Evolutionary conservation across 2,888 invertebrate species (phyloP), one percentile per base, ranked within the genome.

Genomic region (Brenthis hecate): DNA sequence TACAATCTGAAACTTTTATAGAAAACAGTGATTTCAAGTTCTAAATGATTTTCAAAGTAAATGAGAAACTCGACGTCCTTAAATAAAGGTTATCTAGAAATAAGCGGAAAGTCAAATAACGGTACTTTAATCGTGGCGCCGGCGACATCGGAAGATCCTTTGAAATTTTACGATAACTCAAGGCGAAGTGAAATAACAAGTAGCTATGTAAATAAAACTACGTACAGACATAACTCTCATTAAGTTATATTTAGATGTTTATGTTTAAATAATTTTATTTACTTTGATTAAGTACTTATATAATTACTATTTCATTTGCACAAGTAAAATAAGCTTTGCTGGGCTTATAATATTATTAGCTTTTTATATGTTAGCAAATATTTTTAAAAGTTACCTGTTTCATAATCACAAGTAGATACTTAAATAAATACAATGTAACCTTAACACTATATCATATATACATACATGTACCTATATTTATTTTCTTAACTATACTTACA

Each of bases 51-150:
- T 62, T 32, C 62, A 36, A 43, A 32, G 54, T 56, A 55, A 61
- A 66, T 61, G 55, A 66, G 66, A 66, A 66, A 55, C 65, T 43
- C 58, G 57, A n/a, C 58, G 55, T 66, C 48, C 53, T 66, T 61
- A 66, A 66, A 61, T 66, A 66, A 66, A 66, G 66, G 66, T 66
- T 66, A 66, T 66, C 66, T 61, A 55, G 55, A 60, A 66, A 61
- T 55, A 55, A 61, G 66, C 55, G 60, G 66, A 66, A 66, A 66
- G 61, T 61, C 66, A 66, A 66, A 66, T 66, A 66, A 36, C 61
- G 55, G 55, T 32, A 56, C 32, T 50, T 66, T 61, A 66, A 66
- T 66, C 60, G 66, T 55, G 66, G 55, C 66, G 66, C 54, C 61
- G 66, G 61, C 48, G 60, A 66, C 55, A 50, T 55, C 66, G 60